Evolutionary conservation across 2,888 invertebrate species (phyloP).

Genomic region (Eupithecia insigniata): DNA sequence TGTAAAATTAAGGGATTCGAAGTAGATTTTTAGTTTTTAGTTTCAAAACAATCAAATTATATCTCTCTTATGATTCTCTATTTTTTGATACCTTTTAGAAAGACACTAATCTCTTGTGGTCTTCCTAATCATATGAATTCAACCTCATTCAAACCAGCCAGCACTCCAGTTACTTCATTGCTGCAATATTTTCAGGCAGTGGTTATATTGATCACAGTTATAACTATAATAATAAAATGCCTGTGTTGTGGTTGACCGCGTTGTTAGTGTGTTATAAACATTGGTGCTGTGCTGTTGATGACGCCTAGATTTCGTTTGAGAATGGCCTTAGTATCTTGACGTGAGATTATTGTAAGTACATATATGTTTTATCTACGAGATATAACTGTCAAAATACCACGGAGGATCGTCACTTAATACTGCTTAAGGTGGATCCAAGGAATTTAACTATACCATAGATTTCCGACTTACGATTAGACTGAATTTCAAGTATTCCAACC

Average conservation of each 20-base stretch:
- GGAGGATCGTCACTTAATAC: neutral
- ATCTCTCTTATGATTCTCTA: neutral
- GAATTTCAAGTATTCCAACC: no score
- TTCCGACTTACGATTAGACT: no score
- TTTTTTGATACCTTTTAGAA: neutral
- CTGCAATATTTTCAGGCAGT: slow-evolving; percentile 4
- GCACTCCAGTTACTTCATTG: neutral
- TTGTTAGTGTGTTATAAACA: slow-evolving; percentile 20
- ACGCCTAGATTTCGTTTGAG: slow-evolving; percentile 23
- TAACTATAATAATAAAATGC: slow-evolving; percentile 18
- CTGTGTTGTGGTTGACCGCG: slow-evolving; percentile 27
- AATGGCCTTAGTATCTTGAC: slow-evolving; percentile 2
- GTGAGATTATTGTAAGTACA: neutral
- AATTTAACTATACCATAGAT: no score
- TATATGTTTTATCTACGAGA: neutral
- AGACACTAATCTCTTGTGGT: neutral
- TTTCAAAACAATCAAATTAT: no score
- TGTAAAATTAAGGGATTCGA: no score
- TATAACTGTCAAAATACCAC: neutral
- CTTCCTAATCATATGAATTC: neutral
- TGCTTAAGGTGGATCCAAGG: no score
- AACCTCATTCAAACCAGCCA: neutral
- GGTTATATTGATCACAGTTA: slow-evolving; percentile 11
- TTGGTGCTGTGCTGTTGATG: slow-evolving; percentile 21
- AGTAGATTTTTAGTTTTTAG: no score